Evolutionary conservation across 2,113 vertebrate species (phyloP), one percentile per base, ranked within the genome.

Genomic region (Lamprotornis superbus): DNA sequence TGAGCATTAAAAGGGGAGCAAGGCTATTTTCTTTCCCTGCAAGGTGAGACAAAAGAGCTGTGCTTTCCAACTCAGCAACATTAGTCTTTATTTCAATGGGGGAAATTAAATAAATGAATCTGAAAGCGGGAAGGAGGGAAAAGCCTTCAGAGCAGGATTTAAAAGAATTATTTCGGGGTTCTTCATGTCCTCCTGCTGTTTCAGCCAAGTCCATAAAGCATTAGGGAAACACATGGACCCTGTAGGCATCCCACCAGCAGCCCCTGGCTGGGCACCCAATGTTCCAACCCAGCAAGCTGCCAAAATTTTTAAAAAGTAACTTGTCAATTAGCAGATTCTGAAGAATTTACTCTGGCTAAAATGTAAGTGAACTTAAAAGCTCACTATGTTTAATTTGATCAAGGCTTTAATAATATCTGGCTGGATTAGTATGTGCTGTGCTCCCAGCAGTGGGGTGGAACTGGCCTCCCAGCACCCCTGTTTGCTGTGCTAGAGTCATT

Each of bases 21-120:
- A 87, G 57, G 89, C 86, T 94, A 65, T 95, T 97, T 96, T 95
- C 67, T 57, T 90, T 49, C 86, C 78, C 77, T 67, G 75, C 5
- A 3, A 93, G 59, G 65, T 0, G 1, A 95, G 55, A 89, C 74
- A 93, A 89, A 95, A 76, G 83, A 92, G 67, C 77, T 0, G 2
- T 24, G 83, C 67, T 83, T 92, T 83, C 4, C 6, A 42, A 37
- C 85, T 60, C 6, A 1, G 76, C 44, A 70, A 42, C 69, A 71
- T 87, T 65, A 67, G 78, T 91, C 93, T 92, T 81, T 53, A 52
- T 85, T 96, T 94, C 86, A 80, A 59, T 27, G 60, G 60, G 37
- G 78, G 13, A 52, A 95, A 87, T 89, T 59, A 89, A 95, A 91
- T 67, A 89, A 86, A 83, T 53, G 6, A 74, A 60, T 83, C 68